Base-by-base conservation (phyloP, 2,888 invertebrate genomes). In the Habroteleia sp. region DNA sequence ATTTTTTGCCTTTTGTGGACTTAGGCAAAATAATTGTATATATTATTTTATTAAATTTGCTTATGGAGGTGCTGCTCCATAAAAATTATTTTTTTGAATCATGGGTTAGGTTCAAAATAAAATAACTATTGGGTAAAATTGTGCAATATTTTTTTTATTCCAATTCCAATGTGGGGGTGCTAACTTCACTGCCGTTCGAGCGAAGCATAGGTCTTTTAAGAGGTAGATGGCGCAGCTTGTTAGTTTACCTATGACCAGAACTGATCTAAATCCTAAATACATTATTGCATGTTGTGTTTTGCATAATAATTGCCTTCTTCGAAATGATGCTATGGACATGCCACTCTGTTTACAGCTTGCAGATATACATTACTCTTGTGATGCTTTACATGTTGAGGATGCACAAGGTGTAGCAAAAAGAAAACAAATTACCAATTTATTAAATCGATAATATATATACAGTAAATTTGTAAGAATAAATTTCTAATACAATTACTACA, bases 171-270 rank as follows among this genome's bases (percentile, higher is more conserved):
- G n/a, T n/a, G n/a, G n/a, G n/a, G n/a, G n/a, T n/a, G n/a, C n/a
- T n/a, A n/a, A n/a, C n/a, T n/a, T n/a, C n/a, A n/a, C n/a, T n/a
- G n/a, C n/a, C n/a, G n/a, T n/a, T 77, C 1, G 74, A 77, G 46
- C 37, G 72, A 3, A 20, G 72, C 2, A 58, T 74, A 13, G 46
- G 46, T 8, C 8, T 46, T 3, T 16, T 46, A 11, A 46, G 29
- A 17, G 46, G 46, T 2, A 11, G 29, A 7, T 46, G 46, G 46
- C 14, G 46, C 1, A 46, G 46, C 29, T 7, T 46, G 13, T 8
- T 29, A 5, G 46, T 29, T 10, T 46, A 8, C 8, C 29, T 10
- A 29, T 46, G 8, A 29, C 3, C 8, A 46, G 7, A 16, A 46
- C 46, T 3, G 29, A 46, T 6, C 7, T 8, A 8, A 13, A 29